Evolutionary conservation across 2,888 invertebrate genomes (phyloP).

Genomic region (Caenorhabditis sp.): DNA sequence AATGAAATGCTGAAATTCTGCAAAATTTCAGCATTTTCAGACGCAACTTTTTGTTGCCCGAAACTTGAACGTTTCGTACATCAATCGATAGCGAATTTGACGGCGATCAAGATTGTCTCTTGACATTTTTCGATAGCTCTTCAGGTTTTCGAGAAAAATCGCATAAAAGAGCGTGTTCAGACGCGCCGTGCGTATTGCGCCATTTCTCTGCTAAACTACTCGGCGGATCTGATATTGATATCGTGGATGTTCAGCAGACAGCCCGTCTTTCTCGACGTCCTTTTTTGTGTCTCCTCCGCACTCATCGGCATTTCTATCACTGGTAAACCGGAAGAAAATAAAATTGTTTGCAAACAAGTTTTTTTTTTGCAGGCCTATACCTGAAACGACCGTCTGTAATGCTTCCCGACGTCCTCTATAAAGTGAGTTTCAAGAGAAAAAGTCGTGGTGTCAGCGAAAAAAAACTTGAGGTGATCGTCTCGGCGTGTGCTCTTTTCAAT

Average conservation of each 20-base stretch:
- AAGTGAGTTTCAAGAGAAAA: conserved; percentile 17
- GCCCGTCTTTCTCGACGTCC: conserved; percentile 52
- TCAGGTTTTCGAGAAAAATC: too few species aligned
- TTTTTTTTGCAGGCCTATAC: conserved; percentile 36
- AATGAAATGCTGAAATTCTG: too few species aligned
- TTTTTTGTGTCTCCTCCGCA: conserved; percentile 56
- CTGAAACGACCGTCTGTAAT: conserved; percentile 56
- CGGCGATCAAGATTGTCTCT: too few species aligned
- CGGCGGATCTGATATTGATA: conserved; percentile 48
- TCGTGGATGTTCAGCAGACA: conserved; percentile 56
- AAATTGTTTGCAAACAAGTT: not conserved
- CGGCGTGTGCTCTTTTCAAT: conserved; percentile 57
- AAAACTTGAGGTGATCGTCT: conserved; percentile 42
- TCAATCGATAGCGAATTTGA: too few species aligned
- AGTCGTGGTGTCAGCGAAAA: too few species aligned
- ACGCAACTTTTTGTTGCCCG: too few species aligned
- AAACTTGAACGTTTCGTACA: too few species aligned
- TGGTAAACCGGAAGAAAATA: not conserved
- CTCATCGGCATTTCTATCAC: conserved; percentile 58
- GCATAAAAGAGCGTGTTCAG: conserved; percentile 22
- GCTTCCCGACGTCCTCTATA: conserved; percentile 58
- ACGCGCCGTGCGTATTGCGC: conserved; percentile 58
- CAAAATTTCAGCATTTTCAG: too few species aligned
- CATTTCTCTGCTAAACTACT: conserved; percentile 53
- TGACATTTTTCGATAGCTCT: too few species aligned